phyloP scores from a whole-genome alignment of 2,113 vertebrate genomes.

The Puntigrus tetrazona region DNA sequence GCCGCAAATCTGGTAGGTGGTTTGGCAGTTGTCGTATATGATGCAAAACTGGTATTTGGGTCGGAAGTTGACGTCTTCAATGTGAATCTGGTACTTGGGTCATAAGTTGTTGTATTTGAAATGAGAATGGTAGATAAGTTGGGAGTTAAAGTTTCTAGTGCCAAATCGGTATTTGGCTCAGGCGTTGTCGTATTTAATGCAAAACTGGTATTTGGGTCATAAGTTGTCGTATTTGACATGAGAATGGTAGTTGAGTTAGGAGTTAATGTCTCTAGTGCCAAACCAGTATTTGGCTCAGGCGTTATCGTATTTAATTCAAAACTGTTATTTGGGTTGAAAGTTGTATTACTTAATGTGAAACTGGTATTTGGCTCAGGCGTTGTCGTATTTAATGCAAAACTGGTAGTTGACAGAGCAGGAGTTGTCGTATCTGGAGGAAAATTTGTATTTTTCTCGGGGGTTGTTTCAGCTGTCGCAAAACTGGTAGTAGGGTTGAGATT shows the following conservation, averaged over 20 bases:
- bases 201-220: no score
- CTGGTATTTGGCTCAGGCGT: fast-evolving
- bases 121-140: fast-evolving
- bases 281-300: not conserved
- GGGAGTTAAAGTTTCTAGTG: no score
- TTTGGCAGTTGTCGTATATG: fast-evolving
- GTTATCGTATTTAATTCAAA: not conserved
- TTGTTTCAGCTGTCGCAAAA: not conserved
- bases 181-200: fast-evolving
- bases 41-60: not conserved
- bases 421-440: fast-evolving
- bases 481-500: fast-evolving
- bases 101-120: no score
- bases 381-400: not conserved
- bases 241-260: not conserved
- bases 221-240: no score
- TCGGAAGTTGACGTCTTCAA: no score
- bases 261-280: not conserved
- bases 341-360: fast-evolving
- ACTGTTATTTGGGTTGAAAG: fast-evolving
- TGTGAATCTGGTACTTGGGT: not conserved
- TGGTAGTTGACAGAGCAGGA: not conserved
- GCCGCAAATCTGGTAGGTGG: no score
- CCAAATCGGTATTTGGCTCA: no score
- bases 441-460: not conserved